These are phyloP conservation scores for Columba guinea DNA, from an alignment of 2,797 vertebrate species.

Conservation along the genomic window DNA sequence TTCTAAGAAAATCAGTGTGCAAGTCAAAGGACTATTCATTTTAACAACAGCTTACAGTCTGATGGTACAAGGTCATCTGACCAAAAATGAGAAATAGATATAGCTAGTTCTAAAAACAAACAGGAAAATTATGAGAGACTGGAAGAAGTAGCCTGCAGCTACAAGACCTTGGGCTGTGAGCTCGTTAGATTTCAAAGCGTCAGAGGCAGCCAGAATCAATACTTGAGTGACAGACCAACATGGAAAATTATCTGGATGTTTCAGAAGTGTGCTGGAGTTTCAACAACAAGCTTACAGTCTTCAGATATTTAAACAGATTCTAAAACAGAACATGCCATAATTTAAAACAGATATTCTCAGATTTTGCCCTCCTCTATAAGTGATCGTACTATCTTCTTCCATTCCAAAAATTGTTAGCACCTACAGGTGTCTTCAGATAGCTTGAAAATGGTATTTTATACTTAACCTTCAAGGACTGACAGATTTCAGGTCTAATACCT, in stretches of 20 bases:
- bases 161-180: not conserved
- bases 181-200: conserved; percentile 10
- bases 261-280: not conserved
- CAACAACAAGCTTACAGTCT: not conserved
- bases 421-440: not conserved
- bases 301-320: not conserved
- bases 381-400: not conserved
- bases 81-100: conserved; percentile 11
- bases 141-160: not conserved
- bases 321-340: not conserved
- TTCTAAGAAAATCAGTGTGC: not conserved
- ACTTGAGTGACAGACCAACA: not conserved
- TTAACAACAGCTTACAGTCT: not conserved
- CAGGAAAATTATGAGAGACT: not conserved
- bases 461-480: not conserved
- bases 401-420: not conserved
- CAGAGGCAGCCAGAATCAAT: conserved; percentile 16
- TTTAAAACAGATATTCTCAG: not conserved
- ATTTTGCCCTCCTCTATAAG: not conserved
- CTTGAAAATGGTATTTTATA: not conserved
- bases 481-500: not conserved
- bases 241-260: not conserved
- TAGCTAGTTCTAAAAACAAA: not conserved
- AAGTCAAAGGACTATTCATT: not conserved
- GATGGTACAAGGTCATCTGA: not conserved